Evolutionary conservation across 2,888 invertebrate genomes (phyloP).

Genomic region (Drosophila limbata): DNA sequence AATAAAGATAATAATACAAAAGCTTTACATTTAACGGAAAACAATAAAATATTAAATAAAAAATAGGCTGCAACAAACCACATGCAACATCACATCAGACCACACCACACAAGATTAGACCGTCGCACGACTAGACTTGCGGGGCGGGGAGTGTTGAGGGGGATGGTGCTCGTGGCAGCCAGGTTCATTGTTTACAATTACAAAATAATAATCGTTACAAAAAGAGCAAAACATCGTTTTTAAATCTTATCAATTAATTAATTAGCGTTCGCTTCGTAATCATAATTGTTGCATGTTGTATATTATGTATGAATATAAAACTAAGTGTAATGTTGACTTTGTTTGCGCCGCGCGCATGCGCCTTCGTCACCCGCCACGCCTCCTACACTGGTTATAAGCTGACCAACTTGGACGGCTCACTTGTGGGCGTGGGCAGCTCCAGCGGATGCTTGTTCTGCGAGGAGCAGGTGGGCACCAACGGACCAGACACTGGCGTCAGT

Average conservation of each 20-base stretch:
- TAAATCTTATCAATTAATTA: constrained; percentile 63
- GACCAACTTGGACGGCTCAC: constrained; percentile 91
- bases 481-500: constrained; percentile 93
- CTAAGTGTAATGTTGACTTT: constrained; percentile 72
- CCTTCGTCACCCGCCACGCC: constrained; percentile 52
- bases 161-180: constrained; percentile 11
- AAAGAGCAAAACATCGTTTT: constrained; percentile 65
- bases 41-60: constrained; percentile 65
- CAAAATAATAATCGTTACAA: constrained; percentile 55
- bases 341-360: constrained; percentile 35
- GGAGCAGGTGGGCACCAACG: constrained; percentile 89
- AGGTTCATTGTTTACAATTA: constrained; percentile 27
- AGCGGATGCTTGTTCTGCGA: constrained; percentile 90
- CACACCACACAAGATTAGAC: constrained; percentile 17
- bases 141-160: constrained; percentile 3
- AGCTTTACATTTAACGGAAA: constrained; percentile 74
- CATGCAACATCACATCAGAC: not conserved
- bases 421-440: constrained; percentile 90
- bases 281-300: constrained; percentile 35
- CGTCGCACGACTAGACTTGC: constrained; percentile 35
- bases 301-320: constrained; percentile 36
- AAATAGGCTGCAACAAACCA: constrained; percentile 13
- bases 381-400: constrained; percentile 89
- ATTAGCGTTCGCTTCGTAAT: constrained; percentile 35
- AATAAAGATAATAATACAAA: constrained; percentile 79